Base-by-base conservation (phyloP, 2,888 invertebrate genomes). In the Dicranocentrus wangi region DNA sequence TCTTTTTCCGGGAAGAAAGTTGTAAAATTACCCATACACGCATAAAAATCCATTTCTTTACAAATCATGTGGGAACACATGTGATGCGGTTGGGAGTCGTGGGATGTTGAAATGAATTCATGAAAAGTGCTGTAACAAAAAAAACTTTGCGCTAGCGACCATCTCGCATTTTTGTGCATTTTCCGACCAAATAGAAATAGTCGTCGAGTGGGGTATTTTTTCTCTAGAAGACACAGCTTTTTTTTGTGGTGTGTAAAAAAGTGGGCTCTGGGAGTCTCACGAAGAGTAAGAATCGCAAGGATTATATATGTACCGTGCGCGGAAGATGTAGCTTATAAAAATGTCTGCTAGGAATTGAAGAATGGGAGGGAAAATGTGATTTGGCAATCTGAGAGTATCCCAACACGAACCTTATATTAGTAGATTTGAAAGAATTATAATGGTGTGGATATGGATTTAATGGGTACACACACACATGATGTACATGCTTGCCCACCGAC, bases 61-160 rank as follows among this genome's bases (percentile, higher is more conserved):
- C 69, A 69, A 69, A 69, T 69, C 69, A 69, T 69, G 32, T n/a
- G 39, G 69, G 42, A 69, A 47, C 47, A 17, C 47, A 47, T 47
- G 32, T 32, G 32, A 47, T n/a, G 17, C 19, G 51, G 19, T n/a
- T 47, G 47, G 2, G n/a, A 32, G 32, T n/a, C n/a, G n/a, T 32
- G 10, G 32, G 32, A 47, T 17, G 51, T 51, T 51, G 51, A 47
- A 51, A 51, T 51, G 51, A 51, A 51, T 51, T 51, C 51, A 51
- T 17, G 19, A 32, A 32, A 32, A 32, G 32, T 32, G 32, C 10
- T 32, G 32, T 32, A 32, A 32, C 32, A 32, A 32, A n/a, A n/a
- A n/a, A n/a, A 32, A 32, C 32, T 32, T 32, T 32, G 3, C 32
- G 10, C 32, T 10, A 32, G 3, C 32, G 5, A 32, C 32, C 32